Evolutionary conservation across 2,888 invertebrate species (phyloP), one percentile per base, ranked within the genome.

Genomic region (Phoronis australis): DNA sequence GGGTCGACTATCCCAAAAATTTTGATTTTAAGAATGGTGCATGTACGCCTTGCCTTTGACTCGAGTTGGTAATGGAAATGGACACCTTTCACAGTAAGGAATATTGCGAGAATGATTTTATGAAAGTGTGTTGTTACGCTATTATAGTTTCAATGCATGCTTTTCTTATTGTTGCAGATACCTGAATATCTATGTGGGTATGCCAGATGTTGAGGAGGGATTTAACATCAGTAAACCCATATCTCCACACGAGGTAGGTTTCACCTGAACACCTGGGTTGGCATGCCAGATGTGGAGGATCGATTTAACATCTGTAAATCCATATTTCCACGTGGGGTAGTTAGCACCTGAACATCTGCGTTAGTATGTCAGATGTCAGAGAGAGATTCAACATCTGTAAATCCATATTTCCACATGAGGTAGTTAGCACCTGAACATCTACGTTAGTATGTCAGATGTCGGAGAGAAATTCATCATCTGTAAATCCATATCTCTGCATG

Each of bases 191-290:
- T 85, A 87, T 70, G 91, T 99, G 42, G 96, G 95, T 0, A 85
- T 84, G 55, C 97, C 97, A 0, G 90, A 93, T 73, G 85, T 94
- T 21, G 94, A 95, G 74, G 96, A 96, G 80, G 90, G 92, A 3
- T 91, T 88, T 68, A 89, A 90, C 73, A 85, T 90, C 35, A 86
- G 86, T 2, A 87, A 88, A 66, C 84, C 87, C n/a, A 83, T 85
- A 3, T 87, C 89, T 6, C 95, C 96, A 15, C 94, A 96, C 76
- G 94, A 95, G 78, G 77, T 76, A 54, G 54, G 56, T n/a, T n/a
- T n/a, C n/a, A n/a, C n/a, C n/a, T 90, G 47, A 90, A 96, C 80
- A 95, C 97, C 3, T 85, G 87, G 70, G 91, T 99, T 42, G 96
- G 95, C 0, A 85, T 84, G 55, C 97, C 97, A 0, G 90, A 93